A percentile compares a stretch with the other conserved stretches of the same genome.
Conservation (phyloP, 37 sponge, comb jelly and placozoan genomes). For the Chondrilla cf. caribensis region DNA sequence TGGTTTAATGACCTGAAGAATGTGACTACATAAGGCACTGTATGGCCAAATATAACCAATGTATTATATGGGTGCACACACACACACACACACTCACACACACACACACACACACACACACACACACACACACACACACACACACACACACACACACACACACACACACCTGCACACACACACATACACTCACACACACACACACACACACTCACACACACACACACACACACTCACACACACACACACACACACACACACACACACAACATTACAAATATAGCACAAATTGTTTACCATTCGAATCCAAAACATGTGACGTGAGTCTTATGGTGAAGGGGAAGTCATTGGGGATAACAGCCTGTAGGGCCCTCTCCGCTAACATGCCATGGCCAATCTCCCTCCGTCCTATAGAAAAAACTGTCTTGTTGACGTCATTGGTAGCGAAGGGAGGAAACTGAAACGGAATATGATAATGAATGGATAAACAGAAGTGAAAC, state of each 20-base stretch:
- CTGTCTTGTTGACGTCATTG: slow-evolving; percentile 42
- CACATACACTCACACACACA: neutral
- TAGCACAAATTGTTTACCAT: slow-evolving; percentile 74
- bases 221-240: neutral
- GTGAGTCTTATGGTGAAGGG: slow-evolving; percentile 74
- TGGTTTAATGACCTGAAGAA: too few relatives aligned
- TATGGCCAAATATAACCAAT: too few relatives aligned
- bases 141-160: too few relatives aligned
- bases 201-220: neutral
- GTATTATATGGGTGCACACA: too few relatives aligned
- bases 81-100: too few relatives aligned
- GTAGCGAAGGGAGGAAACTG: slow-evolving; percentile 86
- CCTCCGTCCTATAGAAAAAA: slow-evolving; percentile 31
- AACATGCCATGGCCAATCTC: slow-evolving; percentile 73
- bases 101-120: too few relatives aligned
- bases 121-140: too few relatives aligned
- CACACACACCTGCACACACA: neutral
- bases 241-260: slow-evolving; percentile 7
- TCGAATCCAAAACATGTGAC: slow-evolving; percentile 73
- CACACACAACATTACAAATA: too few relatives aligned
- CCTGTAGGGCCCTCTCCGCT: slow-evolving; percentile 64
- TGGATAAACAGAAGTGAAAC: too few relatives aligned
- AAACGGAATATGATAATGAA: neutral
- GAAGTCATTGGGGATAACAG: slow-evolving; percentile 59
- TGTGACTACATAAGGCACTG: too few relatives aligned